Evolutionary conservation across 1,140 invertebrate genomes (phyloP), one percentile per base, ranked within the genome.

Genomic region (Macrobrachium rosenbergii): DNA sequence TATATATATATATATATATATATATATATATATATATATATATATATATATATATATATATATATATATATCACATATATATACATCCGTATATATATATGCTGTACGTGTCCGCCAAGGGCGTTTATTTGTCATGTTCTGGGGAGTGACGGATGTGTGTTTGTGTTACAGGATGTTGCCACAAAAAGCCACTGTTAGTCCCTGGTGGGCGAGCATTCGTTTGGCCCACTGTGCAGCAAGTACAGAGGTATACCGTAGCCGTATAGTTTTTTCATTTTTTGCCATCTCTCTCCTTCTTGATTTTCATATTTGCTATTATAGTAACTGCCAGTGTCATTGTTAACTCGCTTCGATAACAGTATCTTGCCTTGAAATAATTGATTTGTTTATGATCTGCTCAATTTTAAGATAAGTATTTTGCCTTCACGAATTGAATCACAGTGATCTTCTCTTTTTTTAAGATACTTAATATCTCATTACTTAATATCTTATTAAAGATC

Each of bases 161-260:
- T 87, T 89, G 83, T 88, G 58, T 89, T 92, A 60, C 91, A 97
- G 96, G 96, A 95, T 98, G 97, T 91, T 98, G 96, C 92, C 97
- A 98, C 92, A 95, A 95, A 90, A 97, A 98, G 92, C 97, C 97
- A 63, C 92, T 97, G 28, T 92, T 99, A 83, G 96, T 99, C 64
- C 97, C 98, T 82, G 98, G 98, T 90, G 98, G 98, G 21, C 93
- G 98, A 88, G 97, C 98, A 37, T 99, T 99, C 94, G 98, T 99
- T 5, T 99, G 97, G 98, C 98, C 98, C 16, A 93, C 95, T 14
- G 94, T 99, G 83, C 98, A 99, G 92, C 95, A 95, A 93, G 96
- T 99, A 88, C 98, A 99, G 93, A 96, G 96, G 96, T 97, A 94
- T 92, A 91, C 90, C 28, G 62, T 45, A 63, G 28, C 21, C 11